Base-by-base conservation (phyloP, 1,140 invertebrate genomes). In the Venustaconcha ellipsiformis region DNA sequence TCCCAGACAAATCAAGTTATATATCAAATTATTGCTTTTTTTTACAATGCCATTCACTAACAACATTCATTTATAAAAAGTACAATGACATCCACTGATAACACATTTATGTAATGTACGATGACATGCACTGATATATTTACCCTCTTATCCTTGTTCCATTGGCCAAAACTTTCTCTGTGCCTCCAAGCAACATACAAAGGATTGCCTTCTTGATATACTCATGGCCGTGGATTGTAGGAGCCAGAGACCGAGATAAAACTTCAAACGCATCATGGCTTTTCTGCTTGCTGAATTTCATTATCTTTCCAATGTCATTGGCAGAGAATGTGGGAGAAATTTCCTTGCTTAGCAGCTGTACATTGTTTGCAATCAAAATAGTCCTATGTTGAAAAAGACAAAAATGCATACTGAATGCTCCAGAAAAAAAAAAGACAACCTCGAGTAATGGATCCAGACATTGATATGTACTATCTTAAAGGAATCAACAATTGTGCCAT, bases 151-250 rank as follows among this genome's bases (percentile, higher is more conserved):
- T 92, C 70, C 99, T 92, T 0, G 98, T 98, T 37, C 98, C 98
- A 92, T 99, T 99, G 1, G 94, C 94, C 57, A 99, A 90, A 57
- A 97, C 91, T 91, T 99, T 99, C 91, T 99, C 99, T 71, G 95
- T 94, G 1, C 99, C 99, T 26, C 98, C 98, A 0, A 99, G 91
- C 26, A 99, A 88, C 82, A 99, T 92, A 87, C 98, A 99, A 0
- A 99, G 90, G 78, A 99, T 95, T 2, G 99, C 98, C 87, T 96
- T 96, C 89, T 99, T 99, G 8, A 99, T 96, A 86, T 95, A 98
- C 30, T 96, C 94, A 89, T 99, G 96, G 0, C 99, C 99, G 88
- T 99, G 96, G 88, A 99, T 99, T 11, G 98, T 98, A 0, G 99
- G 99, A 0, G 99, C 99, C 64, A 99, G 89, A 1, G 98, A 99